Conservation (phyloP, 2,888 invertebrate genomes). For the Stenurella melanura region DNA sequence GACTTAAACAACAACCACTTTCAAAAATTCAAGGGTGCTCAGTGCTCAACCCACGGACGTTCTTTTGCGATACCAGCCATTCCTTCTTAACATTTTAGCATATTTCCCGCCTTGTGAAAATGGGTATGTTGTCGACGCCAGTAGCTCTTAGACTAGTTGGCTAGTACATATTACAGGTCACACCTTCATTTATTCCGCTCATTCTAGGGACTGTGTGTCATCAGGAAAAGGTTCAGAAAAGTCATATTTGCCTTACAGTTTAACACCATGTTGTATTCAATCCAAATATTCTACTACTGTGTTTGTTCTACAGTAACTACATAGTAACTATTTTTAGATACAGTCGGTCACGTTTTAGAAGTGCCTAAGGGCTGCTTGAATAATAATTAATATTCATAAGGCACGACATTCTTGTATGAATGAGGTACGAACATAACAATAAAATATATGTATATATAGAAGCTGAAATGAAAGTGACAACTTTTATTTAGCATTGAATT, state of each 20-base stretch:
- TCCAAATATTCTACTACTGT: background rate
- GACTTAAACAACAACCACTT: no score
- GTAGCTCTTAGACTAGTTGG: no score
- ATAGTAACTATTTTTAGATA: background rate
- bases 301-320: background rate
- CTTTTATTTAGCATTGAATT: constrained; percentile 10
- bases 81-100: no score
- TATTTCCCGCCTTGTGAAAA: no score
- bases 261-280: background rate
- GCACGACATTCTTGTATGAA: constrained; percentile 10
- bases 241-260: background rate
- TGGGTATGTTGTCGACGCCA: no score
- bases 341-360: background rate
- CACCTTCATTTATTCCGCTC: no score
- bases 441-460: constrained; percentile 9
- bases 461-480: constrained; percentile 15
- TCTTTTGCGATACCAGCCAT: no score
- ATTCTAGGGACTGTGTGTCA: no score
- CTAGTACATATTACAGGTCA: no score
- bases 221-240: no score
- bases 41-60: no score
- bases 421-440: constrained; percentile 8
- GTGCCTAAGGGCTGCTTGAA: background rate
- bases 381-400: constrained; percentile 21
- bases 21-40: no score